Conservation (phyloP, 2,888 invertebrate species). For the Ypsolopha scabrella region DNA sequence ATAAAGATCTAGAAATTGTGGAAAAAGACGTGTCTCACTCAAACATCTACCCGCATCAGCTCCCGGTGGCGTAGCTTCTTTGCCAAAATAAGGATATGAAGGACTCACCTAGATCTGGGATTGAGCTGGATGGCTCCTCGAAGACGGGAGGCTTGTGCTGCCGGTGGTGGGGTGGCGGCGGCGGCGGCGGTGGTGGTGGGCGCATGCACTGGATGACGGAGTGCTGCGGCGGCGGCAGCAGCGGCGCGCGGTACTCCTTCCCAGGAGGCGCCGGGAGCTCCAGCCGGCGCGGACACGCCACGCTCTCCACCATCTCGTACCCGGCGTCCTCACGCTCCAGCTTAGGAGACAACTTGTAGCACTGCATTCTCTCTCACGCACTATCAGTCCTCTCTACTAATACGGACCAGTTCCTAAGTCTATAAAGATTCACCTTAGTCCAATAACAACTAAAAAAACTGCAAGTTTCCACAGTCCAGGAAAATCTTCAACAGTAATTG, state of each 20-base stretch:
- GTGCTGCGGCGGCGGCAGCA: conserved; percentile 44
- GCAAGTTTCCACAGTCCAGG: no score
- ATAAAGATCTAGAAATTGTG: conserved; percentile 4
- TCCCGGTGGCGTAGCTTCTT: no score
- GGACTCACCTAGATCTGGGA: conserved; percentile 87
- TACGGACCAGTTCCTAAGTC: conserved; percentile 19
- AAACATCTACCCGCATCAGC: no score
- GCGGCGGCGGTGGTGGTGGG: conserved; percentile 62
- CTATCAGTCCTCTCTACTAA: conserved; percentile 4
- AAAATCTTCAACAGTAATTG: no score
- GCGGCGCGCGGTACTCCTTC: conserved; percentile 57
- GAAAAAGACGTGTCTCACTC: no score
- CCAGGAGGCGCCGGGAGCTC: conserved; percentile 61
- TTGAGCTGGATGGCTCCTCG: conserved; percentile 89
- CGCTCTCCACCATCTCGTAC: conserved; percentile 48
- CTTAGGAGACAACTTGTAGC: conserved; percentile 55
- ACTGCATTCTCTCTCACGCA: conserved; percentile 48
- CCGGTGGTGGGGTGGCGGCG: conserved; percentile 57
- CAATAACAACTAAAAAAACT: neutral
- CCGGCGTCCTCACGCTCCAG: conserved; percentile 47
- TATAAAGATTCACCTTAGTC: neutral
- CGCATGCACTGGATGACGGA: conserved; percentile 68
- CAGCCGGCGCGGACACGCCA: conserved; percentile 40
- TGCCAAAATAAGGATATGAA: neutral
- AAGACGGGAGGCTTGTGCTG: conserved; percentile 66